Evolutionary conservation across 2,797 vertebrate genomes (phyloP).

Genomic region (Salmo trutta): DNA sequence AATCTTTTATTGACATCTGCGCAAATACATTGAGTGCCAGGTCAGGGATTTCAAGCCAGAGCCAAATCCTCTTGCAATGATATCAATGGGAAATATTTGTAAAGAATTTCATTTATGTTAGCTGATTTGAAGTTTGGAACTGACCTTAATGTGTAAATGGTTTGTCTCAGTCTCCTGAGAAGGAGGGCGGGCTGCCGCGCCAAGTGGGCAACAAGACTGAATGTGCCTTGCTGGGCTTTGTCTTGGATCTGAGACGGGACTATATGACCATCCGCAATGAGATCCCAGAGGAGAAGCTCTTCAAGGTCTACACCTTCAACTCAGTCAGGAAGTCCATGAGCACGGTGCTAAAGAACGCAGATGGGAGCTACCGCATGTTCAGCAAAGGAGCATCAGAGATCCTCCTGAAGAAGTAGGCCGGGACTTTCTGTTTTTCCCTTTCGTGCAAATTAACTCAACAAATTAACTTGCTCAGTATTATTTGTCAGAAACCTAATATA

Average conservation of each 20-base stretch:
- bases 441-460: not conserved
- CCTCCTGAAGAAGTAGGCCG: slow-evolving; percentile 92
- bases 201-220: slow-evolving; percentile 98
- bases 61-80: not conserved
- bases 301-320: slow-evolving; percentile 98
- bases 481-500: not conserved
- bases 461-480: not conserved
- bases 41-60: not conserved
- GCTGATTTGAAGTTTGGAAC: not conserved
- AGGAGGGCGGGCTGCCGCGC: slow-evolving; percentile 89
- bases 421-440: not conserved
- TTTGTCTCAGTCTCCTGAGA: slow-evolving; percentile 85
- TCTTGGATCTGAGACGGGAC: slow-evolving; percentile 85
- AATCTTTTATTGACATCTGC: not conserved
- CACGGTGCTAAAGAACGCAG: slow-evolving; percentile 86
- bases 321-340: slow-evolving; percentile 98
- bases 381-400: slow-evolving; percentile 98
- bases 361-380: slow-evolving; percentile 93
- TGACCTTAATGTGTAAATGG: slow-evolving; percentile 23
- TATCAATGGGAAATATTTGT: not conserved
- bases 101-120: not conserved
- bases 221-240: slow-evolving; percentile 91
- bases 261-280: slow-evolving; percentile 85
- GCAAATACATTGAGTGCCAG: not conserved
- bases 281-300: slow-evolving; percentile 92